Base-by-base conservation (phyloP, 1,140 invertebrate genomes). In the Macrobrachium nipponense region DNA sequence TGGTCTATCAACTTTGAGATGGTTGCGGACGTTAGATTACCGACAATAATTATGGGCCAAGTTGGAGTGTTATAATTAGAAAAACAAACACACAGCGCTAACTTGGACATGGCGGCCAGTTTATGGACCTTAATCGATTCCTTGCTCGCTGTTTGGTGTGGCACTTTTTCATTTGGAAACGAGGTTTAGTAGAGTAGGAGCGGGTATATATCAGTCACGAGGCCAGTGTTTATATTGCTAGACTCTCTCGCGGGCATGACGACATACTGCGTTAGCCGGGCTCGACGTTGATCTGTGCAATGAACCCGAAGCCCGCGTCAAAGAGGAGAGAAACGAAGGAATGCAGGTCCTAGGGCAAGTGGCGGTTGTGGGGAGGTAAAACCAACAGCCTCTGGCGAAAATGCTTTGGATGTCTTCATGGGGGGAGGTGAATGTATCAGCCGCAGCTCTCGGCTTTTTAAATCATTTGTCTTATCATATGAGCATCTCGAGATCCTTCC, bases 51-150 rank as follows among this genome's bases (percentile, higher is more conserved):
- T 86, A 86, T 86, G 84, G 84, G 84, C 77, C 84, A 80, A 86
- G 84, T 86, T 86, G 84, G 84, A 86, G 84, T 86, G 84, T 86
- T 86, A 86, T 86, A 86, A 86, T 86, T 86, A 86, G 84, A 86
- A 86, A 86, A 86, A 86, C 84, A 86, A 86, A 86, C 83, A 86
- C 83, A 86, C 84, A 86, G 84, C 77, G 84, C 84, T 86, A 86
- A 86, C 77, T 80, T 86, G 84, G 84, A 86, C 84, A 86, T 86
- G 84, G 84, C 84, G 84, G 84, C 84, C 84, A 86, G 77, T 86
- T 86, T 86, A 86, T 86, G 84, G 77, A 73, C 84, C 68, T 80
- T 58, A 78, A 80, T 80, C 78, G 84, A 61, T 73, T 86, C 84
- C 84, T n/a, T 86, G 66, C 51, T 23, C 23, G 27, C 64, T n/a